phyloP scores from a whole-genome alignment of 2,113 vertebrate genomes.

The Chroicocephalus ridibundus region DNA sequence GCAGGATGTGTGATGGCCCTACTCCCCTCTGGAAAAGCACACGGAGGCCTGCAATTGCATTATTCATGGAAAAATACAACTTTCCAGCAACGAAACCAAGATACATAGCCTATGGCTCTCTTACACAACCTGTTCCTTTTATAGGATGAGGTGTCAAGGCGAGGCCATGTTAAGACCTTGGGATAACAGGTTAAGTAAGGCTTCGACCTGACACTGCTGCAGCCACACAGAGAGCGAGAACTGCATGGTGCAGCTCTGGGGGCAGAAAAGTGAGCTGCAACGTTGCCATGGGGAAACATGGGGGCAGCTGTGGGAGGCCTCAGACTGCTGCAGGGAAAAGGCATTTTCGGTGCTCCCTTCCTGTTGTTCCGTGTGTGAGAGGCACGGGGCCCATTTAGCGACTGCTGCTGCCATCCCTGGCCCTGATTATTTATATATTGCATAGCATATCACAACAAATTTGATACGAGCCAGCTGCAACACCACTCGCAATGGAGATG shows the following conservation, averaged over 20 bases:
- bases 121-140: background rate
- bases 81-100: background rate
- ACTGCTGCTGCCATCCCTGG: background rate
- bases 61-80: slow-evolving; percentile 35
- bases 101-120: background rate
- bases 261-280: background rate
- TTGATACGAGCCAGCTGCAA: background rate
- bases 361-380: background rate
- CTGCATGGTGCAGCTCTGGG: background rate
- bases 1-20: slow-evolving; percentile 31
- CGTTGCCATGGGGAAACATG: background rate
- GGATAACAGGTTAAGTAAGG: background rate
- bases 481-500: background rate
- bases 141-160: background rate
- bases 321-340: background rate
- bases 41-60: background rate
- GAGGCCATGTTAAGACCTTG: background rate
- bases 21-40: background rate
- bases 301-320: background rate
- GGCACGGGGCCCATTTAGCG: background rate
- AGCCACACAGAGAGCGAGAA: background rate
- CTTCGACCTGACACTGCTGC: background rate
- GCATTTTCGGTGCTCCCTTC: background rate
- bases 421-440: background rate
- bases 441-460: background rate